phyloP scores from a whole-genome alignment of 2,888 invertebrate genomes.

The Trilocha varians region DNA sequence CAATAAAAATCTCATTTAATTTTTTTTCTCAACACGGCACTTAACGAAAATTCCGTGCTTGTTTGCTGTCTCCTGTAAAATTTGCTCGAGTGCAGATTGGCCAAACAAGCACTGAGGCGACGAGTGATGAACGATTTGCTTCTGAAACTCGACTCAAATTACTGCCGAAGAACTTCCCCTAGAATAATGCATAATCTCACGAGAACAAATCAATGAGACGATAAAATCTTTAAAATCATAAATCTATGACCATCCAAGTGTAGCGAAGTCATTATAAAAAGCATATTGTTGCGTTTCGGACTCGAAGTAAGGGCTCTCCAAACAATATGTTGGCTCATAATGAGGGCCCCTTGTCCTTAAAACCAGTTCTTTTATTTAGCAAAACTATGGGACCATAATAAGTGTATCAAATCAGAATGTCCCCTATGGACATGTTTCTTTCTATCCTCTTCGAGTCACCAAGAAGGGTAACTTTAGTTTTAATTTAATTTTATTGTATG shows the following conservation, averaged over 20 bases:
- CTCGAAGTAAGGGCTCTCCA: constrained; percentile 57
- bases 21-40: too few relatives aligned
- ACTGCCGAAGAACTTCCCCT: too few relatives aligned
- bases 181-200: not conserved
- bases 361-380: constrained; percentile 62
- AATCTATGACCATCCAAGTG: constrained; percentile 20
- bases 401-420: constrained; percentile 68
- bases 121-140: too few relatives aligned
- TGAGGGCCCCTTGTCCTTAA: constrained; percentile 70
- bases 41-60: too few relatives aligned
- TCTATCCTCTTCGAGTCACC: constrained; percentile 51
- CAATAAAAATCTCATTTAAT: too few relatives aligned
- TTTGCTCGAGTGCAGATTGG: too few relatives aligned
- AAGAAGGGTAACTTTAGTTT: constrained; percentile 45
- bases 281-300: constrained; percentile 56
- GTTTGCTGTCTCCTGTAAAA: too few relatives aligned
- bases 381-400: constrained; percentile 59
- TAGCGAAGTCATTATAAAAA: constrained; percentile 44
- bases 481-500: constrained; percentile 49
- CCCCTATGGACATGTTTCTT: constrained; percentile 47
- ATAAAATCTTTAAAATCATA: not conserved
- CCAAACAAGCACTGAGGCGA: too few relatives aligned
- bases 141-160: too few relatives aligned
- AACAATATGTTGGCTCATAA: constrained; percentile 70
- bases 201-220: not conserved